Percentiles rank a stretch among this genome's conserved stretches.
Evolutionary conservation across 2,797 vertebrate genomes (phyloP).

Genomic region (Schizothorax lantsangensis): DNA sequence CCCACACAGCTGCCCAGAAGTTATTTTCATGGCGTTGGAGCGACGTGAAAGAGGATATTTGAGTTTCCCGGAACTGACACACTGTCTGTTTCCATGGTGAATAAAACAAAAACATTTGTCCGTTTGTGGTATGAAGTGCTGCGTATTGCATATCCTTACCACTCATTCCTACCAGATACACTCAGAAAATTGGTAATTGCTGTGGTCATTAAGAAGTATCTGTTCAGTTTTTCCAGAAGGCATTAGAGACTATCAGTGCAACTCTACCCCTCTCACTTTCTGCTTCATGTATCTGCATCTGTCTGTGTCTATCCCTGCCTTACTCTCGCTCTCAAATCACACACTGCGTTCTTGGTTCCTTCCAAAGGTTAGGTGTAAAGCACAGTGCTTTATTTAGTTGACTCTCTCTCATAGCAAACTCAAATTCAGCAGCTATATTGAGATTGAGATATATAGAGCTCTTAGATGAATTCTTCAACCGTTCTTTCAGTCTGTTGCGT

Average conservation of each 20-base stretch:
- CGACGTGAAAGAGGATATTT: constrained; percentile 66
- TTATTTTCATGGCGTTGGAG: constrained; percentile 63
- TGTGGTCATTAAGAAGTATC: neutral
- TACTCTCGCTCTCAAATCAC: constrained; percentile 66
- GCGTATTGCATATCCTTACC: neutral
- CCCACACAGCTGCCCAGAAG: constrained; percentile 47
- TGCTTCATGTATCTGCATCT: constrained; percentile 25
- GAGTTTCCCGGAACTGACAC: constrained; percentile 62
- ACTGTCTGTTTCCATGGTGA: constrained; percentile 75
- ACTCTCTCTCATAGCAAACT: constrained; percentile 64
- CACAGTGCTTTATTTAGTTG: constrained; percentile 80
- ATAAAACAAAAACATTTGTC: constrained; percentile 68
- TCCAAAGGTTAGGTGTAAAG: constrained; percentile 78
- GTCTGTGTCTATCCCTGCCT: constrained; percentile 36
- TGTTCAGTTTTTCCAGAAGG: constrained; percentile 37
- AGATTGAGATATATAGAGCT: constrained; percentile 51
- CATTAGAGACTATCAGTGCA: constrained; percentile 41
- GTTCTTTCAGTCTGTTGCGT: constrained; percentile 77
- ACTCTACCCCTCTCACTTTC: constrained; percentile 34
- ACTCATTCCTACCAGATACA: constrained; percentile 24
- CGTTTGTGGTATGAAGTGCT: constrained; percentile 55
- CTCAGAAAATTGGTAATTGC: constrained; percentile 42
- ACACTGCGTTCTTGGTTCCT: constrained; percentile 72
- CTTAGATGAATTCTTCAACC: constrained; percentile 62
- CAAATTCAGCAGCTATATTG: constrained; percentile 68